Percentiles rank a stretch among this genome's conserved stretches.
Evolutionary conservation across 2,113 vertebrate species (phyloP).

Genomic region (Malurus melanocephalus): DNA sequence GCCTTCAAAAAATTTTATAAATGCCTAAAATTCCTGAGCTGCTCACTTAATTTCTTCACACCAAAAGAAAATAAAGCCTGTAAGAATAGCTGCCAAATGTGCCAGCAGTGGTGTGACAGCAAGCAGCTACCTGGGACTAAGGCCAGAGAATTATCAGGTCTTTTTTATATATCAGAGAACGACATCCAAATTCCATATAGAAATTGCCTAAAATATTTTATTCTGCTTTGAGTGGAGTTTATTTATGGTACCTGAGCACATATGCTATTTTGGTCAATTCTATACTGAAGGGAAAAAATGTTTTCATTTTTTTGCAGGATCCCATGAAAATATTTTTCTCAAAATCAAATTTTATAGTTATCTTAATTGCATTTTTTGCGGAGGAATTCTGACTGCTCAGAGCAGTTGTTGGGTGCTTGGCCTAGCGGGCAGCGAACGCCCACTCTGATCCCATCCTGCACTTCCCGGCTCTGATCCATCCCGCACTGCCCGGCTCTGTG

Average conservation of each 20-base stretch:
- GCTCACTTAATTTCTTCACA: not conserved
- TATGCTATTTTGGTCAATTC: not conserved
- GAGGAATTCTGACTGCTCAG: not conserved
- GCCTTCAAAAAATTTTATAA: not conserved
- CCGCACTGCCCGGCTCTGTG: rapidly evolving
- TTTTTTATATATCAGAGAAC: not conserved
- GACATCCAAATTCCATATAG: rapidly evolving
- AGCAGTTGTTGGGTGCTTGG: not conserved
- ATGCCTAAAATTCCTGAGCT: not conserved
- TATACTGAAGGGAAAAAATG: not conserved
- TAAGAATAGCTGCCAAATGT: not conserved
- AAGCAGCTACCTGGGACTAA: not conserved
- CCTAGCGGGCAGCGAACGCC: too few species aligned
- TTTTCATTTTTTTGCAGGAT: not conserved
- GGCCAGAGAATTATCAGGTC: too few species aligned
- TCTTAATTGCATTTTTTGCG: not conserved
- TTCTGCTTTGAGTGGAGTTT: not conserved
- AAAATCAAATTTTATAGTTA: not conserved
- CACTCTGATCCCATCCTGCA: rapidly evolving
- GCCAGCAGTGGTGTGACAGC: not conserved
- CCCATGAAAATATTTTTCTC: not conserved
- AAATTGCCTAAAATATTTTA: not conserved
- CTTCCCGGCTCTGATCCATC: rapidly evolving
- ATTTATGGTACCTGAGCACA: not conserved
- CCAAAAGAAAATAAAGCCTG: not conserved